Base-by-base conservation (phyloP, 2,113 vertebrate genomes). In the Podarcis raffonei region DNA sequence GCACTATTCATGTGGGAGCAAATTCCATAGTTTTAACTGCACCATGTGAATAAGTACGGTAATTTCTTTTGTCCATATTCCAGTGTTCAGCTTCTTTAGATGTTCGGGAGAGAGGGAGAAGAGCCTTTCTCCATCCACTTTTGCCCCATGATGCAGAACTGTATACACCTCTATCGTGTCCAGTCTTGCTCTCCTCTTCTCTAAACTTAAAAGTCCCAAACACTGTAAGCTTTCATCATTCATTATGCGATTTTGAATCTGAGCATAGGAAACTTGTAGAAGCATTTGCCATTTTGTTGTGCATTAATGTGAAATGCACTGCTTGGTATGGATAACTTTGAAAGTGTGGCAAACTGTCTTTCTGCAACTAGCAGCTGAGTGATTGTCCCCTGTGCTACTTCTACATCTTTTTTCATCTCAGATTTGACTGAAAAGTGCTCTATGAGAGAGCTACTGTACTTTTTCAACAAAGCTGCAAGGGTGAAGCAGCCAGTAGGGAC, bases 241-340 rank as follows among this genome's bases (percentile, higher is more conserved):
- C 42, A 9, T 9, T 48, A 48, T 48, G 42, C 7, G 39, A 48
- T 48, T 30, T 76, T 85, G 32, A 11, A 62, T 37, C 32, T 27
- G 32, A 62, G 69, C 32, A 20, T 16, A n/a, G 76, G 42, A 9
- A 48, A 9, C 84, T 39, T 62, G 35, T 85, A 72, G 71, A 74
- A 85, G 22, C 68, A 65, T 76, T 75, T 85, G 48, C 71, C 6
- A 72, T 59, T 85, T 75, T 75, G 71, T 74, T 65, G 76, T 85
- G 25, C 18, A 57, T 62, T 85, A 59, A 59, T 42, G 57, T 85
- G 69, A 39, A 71, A n/a, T 39, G n/a, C 35, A 42, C 48, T 80
- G 53, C 59, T 81, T 81, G 79, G n/a, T 12, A 30, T 68, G 32
- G 25, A 30, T 71, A 42, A 48, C n/a, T n/a, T 69, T n/a, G 5